Percentiles rank a stretch among this genome's conserved stretches.
phyloP scores from a whole-genome alignment of 2,113 vertebrate genomes.

The Oryctolagus cuniculus region DNA sequence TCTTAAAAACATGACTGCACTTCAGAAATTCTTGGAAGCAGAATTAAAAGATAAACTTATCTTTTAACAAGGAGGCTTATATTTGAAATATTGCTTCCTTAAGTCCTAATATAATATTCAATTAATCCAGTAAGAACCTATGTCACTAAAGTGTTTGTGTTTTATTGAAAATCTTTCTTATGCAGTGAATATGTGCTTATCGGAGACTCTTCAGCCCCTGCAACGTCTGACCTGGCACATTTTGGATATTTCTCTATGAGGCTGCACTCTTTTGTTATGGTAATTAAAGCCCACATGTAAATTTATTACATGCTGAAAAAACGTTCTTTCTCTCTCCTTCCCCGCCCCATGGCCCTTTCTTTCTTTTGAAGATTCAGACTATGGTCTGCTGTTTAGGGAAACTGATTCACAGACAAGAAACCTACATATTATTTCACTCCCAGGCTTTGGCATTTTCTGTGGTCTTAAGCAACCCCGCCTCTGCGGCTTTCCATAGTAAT shows the following conservation, averaged over 20 bases:
- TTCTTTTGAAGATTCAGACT: background rate
- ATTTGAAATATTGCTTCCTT: too few relatives aligned
- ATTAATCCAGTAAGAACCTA: background rate
- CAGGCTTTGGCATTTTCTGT: background rate
- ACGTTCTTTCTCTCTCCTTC: background rate
- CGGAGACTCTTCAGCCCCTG: background rate
- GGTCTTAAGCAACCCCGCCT: background rate
- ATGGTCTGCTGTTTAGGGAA: background rate
- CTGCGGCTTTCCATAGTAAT: background rate
- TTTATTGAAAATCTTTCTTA: background rate
- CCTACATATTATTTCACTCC: background rate
- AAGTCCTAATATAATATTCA: conserved; percentile 26
- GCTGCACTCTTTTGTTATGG: background rate
- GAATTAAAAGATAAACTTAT: too few relatives aligned
- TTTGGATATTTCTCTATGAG: background rate
- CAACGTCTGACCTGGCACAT: background rate
- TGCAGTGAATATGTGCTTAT: background rate
- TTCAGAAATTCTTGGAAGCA: too few relatives aligned
- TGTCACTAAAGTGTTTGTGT: background rate
- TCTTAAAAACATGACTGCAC: too few relatives aligned
- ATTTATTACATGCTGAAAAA: background rate
- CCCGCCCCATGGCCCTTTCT: background rate
- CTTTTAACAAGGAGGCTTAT: too few relatives aligned
- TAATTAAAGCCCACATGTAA: background rate
- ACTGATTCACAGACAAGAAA: background rate